Conservation (phyloP, 1,140 invertebrate species). For the Cherax quadricarinatus region DNA sequence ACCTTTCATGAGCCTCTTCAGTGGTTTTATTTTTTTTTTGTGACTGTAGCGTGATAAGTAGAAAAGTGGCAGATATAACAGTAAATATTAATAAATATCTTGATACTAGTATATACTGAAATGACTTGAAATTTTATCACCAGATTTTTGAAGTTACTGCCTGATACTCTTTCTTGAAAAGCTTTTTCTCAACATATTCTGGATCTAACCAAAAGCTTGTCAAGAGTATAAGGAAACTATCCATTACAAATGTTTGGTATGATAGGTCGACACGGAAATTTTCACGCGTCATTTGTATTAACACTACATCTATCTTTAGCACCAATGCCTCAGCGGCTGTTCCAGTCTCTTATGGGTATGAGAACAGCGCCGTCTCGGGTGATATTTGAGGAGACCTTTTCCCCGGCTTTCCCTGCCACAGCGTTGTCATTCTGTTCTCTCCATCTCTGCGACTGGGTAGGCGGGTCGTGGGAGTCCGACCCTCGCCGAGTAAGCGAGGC, state of each 20-base stretch:
- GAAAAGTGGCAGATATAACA: neutral
- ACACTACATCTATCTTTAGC: neutral
- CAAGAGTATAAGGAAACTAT: neutral
- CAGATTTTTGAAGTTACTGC: neutral
- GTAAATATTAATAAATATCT: conserved; percentile 14
- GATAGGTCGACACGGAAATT: neutral
- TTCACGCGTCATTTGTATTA: neutral
- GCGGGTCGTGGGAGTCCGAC: conserved; percentile 32
- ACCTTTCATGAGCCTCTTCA: neutral
- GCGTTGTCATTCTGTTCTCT: conserved; percentile 46
- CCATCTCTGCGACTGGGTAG: conserved; percentile 30
- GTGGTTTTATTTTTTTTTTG: no score
- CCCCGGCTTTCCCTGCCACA: conserved; percentile 32
- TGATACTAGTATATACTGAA: neutral
- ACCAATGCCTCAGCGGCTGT: conserved; percentile 56
- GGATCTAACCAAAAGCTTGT: neutral
- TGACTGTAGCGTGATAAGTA: no score
- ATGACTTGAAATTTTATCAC: neutral
- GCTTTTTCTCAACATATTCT: neutral
- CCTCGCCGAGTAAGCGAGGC: conserved; percentile 28
- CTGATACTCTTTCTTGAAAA: neutral
- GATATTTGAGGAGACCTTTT: conserved; percentile 54
- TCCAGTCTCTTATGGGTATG: conserved; percentile 70
- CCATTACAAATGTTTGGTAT: neutral
- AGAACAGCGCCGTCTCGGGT: conserved; percentile 61